Conservation (phyloP, 2,797 vertebrate species). For the Phrynocephalus guinanensis region DNA sequence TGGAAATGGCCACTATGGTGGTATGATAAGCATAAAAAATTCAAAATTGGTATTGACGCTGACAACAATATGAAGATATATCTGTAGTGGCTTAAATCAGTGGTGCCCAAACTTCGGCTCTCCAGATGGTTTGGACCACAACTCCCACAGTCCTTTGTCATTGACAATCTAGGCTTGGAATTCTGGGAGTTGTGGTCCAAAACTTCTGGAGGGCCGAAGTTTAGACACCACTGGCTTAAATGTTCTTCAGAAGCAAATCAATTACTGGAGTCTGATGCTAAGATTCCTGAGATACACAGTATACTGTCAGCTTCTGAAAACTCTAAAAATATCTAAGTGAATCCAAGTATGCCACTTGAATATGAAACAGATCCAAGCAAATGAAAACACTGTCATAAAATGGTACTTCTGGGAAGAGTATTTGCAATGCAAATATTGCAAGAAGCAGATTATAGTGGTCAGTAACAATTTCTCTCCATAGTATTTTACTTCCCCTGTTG, state of each 20-base stretch:
- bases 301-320: not conserved
- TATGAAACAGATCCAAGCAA: not conserved
- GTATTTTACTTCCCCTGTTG: not conserved
- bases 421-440: not conserved
- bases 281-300: not conserved
- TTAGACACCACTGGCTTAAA: not conserved
- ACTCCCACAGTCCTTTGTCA: no score
- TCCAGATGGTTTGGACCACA: no score
- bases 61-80: not conserved
- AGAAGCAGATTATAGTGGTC: not conserved
- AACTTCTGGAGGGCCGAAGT: no score
- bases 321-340: conserved; percentile 16
- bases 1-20: not conserved
- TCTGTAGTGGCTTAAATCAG: not conserved
- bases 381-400: not conserved
- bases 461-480: not conserved
- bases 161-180: no score
- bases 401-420: not conserved
- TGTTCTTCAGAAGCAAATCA: not conserved
- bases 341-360: not conserved
- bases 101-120: no score
- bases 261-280: conserved; percentile 2
- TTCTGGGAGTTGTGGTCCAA: no score
- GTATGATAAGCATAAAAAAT: not conserved
- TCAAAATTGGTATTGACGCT: not conserved